Percentiles rank a stretch among this genome's conserved stretches.
phyloP scores from a whole-genome alignment of 2,888 invertebrate species.

The Drosophila borealis region DNA sequence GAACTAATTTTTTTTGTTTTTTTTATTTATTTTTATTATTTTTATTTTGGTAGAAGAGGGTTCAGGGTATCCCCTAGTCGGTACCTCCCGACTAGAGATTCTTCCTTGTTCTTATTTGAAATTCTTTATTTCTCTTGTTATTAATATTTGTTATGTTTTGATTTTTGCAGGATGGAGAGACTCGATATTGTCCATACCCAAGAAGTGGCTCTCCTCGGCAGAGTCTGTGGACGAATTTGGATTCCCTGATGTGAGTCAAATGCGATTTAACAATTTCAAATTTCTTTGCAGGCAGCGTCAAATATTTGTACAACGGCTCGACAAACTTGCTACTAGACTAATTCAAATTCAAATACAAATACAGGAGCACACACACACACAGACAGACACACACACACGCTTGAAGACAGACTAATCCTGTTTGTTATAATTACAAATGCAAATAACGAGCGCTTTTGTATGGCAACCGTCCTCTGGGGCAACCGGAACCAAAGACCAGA shows the following conservation, averaged over 20 bases:
- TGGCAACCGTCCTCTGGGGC: slow-evolving; percentile 53
- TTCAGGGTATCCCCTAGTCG: no score
- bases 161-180: slow-evolving; percentile 90
- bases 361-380: slow-evolving; percentile 22
- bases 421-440: slow-evolving; percentile 84
- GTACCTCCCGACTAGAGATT: no score
- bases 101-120: no score
- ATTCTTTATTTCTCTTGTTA: neutral
- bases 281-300: slow-evolving; percentile 45
- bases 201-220: slow-evolving; percentile 88
- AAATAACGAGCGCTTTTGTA: slow-evolving; percentile 80
- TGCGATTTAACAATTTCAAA: slow-evolving; percentile 66
- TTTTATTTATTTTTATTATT: no score
- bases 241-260: slow-evolving; percentile 85
- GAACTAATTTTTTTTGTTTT: no score
- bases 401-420: slow-evolving; percentile 76
- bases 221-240: slow-evolving; percentile 85
- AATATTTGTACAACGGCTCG: slow-evolving; percentile 63
- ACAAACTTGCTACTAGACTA: slow-evolving; percentile 68
- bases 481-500: slow-evolving; percentile 50
- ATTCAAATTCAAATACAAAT: slow-evolving; percentile 65
- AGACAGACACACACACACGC: slow-evolving; percentile 24
- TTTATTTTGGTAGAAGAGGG: no score
- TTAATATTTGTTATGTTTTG: slow-evolving; percentile 15
- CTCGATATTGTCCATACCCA: slow-evolving; percentile 89